A percentile compares a stretch with the other conserved stretches of the same genome.
These are phyloP conservation scores for Eueremaeus valkanovi DNA, from an alignment of 2,888 invertebrate species.

Conservation along the genomic window DNA sequence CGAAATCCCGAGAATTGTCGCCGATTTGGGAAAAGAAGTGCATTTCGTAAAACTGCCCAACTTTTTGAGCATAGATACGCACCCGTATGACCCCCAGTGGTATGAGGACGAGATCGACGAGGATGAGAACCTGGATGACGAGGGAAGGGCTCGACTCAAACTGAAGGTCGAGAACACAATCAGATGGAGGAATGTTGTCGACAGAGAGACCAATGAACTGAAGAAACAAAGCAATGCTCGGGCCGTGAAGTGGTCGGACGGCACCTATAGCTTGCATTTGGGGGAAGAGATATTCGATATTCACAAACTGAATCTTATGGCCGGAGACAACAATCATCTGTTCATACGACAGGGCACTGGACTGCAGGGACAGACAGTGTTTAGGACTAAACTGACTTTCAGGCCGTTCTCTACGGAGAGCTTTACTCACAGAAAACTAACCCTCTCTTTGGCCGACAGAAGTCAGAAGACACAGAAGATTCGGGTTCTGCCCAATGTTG, in stretches of 20 bases:
- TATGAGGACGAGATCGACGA: slow-evolving; percentile 99
- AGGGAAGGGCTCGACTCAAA: slow-evolving; percentile 75
- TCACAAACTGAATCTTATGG: slow-evolving; percentile 76
- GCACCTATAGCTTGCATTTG: slow-evolving; percentile 91
- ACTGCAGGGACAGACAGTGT: slow-evolving; percentile 94
- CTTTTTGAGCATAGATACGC: slow-evolving; percentile 93
- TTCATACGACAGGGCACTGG: slow-evolving; percentile 97
- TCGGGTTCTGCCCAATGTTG: slow-evolving; percentile 90
- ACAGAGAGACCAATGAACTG: slow-evolving; percentile 69
- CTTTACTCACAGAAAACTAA: slow-evolving; percentile 98
- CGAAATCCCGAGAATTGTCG: slow-evolving; percentile 90
- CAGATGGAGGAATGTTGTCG: slow-evolving; percentile 81
- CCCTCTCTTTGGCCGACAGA: slow-evolving; percentile 90
- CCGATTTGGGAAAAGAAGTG: slow-evolving; percentile 83
- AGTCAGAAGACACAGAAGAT: slow-evolving; percentile 90
- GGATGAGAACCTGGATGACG: slow-evolving; percentile 94
- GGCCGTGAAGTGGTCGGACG: slow-evolving; percentile 96
- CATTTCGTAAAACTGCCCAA: slow-evolving; percentile 97
- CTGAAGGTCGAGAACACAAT: slow-evolving; percentile 86
- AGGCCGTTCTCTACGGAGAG: slow-evolving; percentile 98
- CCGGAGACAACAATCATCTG: slow-evolving; percentile 94
- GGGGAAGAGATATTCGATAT: slow-evolving; percentile 98
- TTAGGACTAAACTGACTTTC: slow-evolving; percentile 93
- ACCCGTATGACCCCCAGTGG: slow-evolving; percentile 88
- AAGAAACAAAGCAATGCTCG: slow-evolving; percentile 89